Evolutionary conservation across 2,113 vertebrate genomes (phyloP).

Genomic region (Chroicocephalus ridibundus): DNA sequence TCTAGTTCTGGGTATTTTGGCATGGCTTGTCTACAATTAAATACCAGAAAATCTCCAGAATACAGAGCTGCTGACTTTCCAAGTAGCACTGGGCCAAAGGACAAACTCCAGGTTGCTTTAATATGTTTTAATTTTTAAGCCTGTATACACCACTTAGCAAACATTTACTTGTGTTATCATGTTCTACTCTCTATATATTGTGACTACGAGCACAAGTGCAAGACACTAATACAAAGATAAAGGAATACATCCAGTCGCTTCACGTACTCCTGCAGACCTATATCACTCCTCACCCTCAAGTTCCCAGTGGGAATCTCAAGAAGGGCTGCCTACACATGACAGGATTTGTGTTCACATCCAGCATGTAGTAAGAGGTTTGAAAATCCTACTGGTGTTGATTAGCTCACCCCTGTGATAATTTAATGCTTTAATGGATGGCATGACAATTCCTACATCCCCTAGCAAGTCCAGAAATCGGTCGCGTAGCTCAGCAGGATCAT

Average conservation of each 20-base stretch:
- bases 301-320: background rate
- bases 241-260: background rate
- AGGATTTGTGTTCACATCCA: background rate
- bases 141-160: background rate
- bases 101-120: background rate
- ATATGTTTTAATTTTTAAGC: background rate
- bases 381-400: background rate
- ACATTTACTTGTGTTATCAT: background rate
- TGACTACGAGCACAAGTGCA: background rate
- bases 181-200: background rate
- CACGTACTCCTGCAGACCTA: background rate
- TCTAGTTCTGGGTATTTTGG: background rate
- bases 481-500: constrained; percentile 67
- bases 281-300: background rate
- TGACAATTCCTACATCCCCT: constrained; percentile 71
- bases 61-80: background rate
- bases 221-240: background rate
- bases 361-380: background rate
- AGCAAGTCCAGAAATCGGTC: constrained; percentile 70
- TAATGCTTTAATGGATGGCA: constrained; percentile 73
- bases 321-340: background rate
- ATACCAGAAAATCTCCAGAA: background rate
- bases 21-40: background rate
- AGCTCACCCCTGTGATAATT: constrained; percentile 78
- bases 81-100: background rate